These are phyloP conservation scores for Neomorphus geoffroyi DNA, from an alignment of 2,797 vertebrate genomes.

Conservation along the genomic window DNA sequence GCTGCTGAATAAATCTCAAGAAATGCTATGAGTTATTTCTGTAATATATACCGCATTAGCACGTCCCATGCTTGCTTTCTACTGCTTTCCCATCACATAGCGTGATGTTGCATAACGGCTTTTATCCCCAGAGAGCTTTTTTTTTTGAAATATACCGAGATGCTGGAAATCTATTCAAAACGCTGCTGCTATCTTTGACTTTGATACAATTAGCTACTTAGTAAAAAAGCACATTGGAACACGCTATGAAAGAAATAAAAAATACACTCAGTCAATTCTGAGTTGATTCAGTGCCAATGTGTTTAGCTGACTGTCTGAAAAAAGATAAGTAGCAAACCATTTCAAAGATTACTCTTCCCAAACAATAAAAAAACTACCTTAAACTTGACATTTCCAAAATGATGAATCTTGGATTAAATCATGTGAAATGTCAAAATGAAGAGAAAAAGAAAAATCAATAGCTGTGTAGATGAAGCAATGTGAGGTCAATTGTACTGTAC, in stretches of 20 bases:
- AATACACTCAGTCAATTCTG: not conserved
- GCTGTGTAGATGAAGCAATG: conserved; percentile 67
- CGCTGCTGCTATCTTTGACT: conserved; percentile 39
- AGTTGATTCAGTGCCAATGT: conserved; percentile 56
- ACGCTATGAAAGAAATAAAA: conserved; percentile 15
- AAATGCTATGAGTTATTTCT: not conserved
- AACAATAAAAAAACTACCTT: conserved; percentile 67
- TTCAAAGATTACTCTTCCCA: conserved; percentile 66
- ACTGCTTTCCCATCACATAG: not conserved
- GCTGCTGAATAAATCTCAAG: not conserved
- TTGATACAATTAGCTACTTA: conserved; percentile 51
- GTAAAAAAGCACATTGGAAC: conserved; percentile 45
- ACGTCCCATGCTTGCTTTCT: not conserved
- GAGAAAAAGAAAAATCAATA: conserved; percentile 74
- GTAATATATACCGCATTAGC: not conserved
- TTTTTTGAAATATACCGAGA: conserved; percentile 20
- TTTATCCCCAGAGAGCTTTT: conserved; percentile 39
- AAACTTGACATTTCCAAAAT: conserved; percentile 76
- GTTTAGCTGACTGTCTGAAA: conserved; percentile 47
- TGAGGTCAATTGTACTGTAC: conserved; percentile 63
- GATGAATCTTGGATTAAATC: conserved; percentile 76
- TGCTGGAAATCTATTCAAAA: conserved; percentile 45
- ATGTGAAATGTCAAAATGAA: conserved; percentile 77
- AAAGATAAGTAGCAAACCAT: conserved; percentile 65
- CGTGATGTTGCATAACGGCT: conserved; percentile 13